Evolutionary conservation across 1,140 invertebrate genomes (phyloP).

Genomic region (Artemia franciscana): DNA sequence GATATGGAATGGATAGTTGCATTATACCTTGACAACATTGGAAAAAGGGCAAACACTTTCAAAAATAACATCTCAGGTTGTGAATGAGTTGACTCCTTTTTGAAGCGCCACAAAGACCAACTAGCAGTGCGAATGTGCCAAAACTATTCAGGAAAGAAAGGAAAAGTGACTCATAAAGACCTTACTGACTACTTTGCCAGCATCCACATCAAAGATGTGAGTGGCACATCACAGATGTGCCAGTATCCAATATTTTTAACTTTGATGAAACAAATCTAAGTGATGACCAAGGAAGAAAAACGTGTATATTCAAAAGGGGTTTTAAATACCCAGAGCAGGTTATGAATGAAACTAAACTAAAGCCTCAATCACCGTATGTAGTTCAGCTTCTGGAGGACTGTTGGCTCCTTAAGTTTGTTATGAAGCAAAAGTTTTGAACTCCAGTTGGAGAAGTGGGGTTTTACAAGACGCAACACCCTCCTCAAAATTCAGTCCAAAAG

Average conservation of each 20-base stretch:
- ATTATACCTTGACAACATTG: not conserved
- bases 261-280: slow-evolving; percentile 23
- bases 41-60: not conserved
- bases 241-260: slow-evolving; percentile 16
- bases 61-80: not conserved
- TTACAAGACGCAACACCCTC: no score
- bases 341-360: slow-evolving; percentile 16
- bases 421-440: slow-evolving; percentile 12
- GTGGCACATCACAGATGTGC: slow-evolving; percentile 7
- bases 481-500: slow-evolving; percentile 13
- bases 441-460: slow-evolving; percentile 13
- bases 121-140: not conserved
- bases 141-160: not conserved
- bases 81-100: not conserved
- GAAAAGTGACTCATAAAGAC: not conserved
- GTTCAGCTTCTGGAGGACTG: slow-evolving; percentile 14
- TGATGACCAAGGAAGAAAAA: slow-evolving; percentile 19
- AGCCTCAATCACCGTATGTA: slow-evolving; percentile 19
- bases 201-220: no score
- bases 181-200: slow-evolving; percentile 11
- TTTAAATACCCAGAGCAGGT: slow-evolving; percentile 18
- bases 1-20: not conserved
- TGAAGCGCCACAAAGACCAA: not conserved
- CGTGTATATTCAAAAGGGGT: slow-evolving; percentile 14
- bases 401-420: slow-evolving; percentile 14